Base-by-base conservation (phyloP, 2,113 vertebrate species). In the Alosa alosa region DNA sequence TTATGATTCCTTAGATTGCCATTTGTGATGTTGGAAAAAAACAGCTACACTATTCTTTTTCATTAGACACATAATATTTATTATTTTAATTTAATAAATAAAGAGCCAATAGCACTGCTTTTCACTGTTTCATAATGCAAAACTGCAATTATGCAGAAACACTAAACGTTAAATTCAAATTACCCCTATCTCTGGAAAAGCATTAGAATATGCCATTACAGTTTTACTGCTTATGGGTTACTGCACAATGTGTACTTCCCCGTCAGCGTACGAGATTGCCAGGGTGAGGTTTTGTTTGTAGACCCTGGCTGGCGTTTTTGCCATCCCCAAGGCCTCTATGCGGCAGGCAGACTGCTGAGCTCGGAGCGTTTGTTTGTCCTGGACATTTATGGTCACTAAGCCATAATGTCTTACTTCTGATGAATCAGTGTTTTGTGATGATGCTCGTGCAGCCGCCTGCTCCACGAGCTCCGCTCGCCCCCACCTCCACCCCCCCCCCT, bases 391-490 rank as follows among this genome's bases (percentile, higher is more conserved):
- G 68, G 82, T 49, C 81, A 81, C 49, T 89, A 85, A 81, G 60
- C 82, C 13, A 49, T 83, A 83, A 86, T 86, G 86, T 84, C 75
- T 89, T 85, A n/a, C 68, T 86, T 83, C 39, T 81, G 88, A 83
- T 81, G 86, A 87, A 60, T 84, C 86, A 87, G 82, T 83, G 86
- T 82, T 86, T 85, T 72, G 82, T 41, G 57, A 36, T 78, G 57
- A 64, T 6, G 60, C 78, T 18, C 22, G 75, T 22, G 64, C 85
- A 72, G 57, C 72, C 72, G 72, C 39, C 72, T 78, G 72, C 72
- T 78, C 72, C 13, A 3, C 36, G n/a, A 8, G 4, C 60, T 15
- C 2, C 10, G 10, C 36, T 15, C 9, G 7, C 60, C 20, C 8
- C n/a, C 20, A n/a, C 20, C 60, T 7, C 22, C 60, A 1, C 4